phyloP scores from a whole-genome alignment of 2,888 invertebrate species.

The Andrena chrysosceles region DNA sequence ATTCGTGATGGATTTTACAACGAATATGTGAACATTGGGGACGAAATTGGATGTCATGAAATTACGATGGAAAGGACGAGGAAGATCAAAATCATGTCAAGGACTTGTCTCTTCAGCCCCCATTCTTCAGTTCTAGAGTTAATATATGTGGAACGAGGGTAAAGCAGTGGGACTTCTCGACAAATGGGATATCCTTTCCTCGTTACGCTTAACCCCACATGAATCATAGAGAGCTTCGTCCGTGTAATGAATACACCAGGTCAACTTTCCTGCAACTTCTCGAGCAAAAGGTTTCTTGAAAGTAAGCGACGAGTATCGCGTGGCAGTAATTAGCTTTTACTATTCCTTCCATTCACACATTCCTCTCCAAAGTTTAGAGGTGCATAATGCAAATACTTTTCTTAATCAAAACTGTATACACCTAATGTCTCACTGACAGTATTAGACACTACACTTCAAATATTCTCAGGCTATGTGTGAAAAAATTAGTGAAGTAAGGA shows the following conservation, averaged over 20 bases:
- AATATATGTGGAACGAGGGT: conserved; percentile 54
- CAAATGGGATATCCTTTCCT: conserved; percentile 59
- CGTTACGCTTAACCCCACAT: conserved; percentile 51
- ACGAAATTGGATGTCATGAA: background rate
- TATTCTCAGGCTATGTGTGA: too few relatives aligned
- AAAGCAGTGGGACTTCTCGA: conserved; percentile 43
- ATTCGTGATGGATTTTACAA: background rate
- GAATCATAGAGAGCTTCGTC: conserved; percentile 28
- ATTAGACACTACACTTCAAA: too few relatives aligned
- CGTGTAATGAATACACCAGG: background rate
- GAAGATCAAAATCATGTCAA: conserved; percentile 52
- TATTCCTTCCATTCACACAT: background rate
- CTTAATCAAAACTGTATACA: too few relatives aligned
- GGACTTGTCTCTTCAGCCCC: conserved; percentile 40
- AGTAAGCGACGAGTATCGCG: background rate
- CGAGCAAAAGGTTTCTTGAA: conserved; percentile 2
- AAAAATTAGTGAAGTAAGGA: too few relatives aligned
- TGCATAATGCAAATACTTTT: too few relatives aligned
- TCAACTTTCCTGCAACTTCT: conserved; percentile 11
- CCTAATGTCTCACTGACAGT: too few relatives aligned
- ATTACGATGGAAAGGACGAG: conserved; percentile 21
- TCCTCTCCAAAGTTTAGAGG: background rate
- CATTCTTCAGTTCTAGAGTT: conserved; percentile 55
- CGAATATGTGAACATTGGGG: background rate
- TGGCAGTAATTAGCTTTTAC: background rate